Conservation (phyloP, 1,140 invertebrate species). For the Ladona fulva region DNA sequence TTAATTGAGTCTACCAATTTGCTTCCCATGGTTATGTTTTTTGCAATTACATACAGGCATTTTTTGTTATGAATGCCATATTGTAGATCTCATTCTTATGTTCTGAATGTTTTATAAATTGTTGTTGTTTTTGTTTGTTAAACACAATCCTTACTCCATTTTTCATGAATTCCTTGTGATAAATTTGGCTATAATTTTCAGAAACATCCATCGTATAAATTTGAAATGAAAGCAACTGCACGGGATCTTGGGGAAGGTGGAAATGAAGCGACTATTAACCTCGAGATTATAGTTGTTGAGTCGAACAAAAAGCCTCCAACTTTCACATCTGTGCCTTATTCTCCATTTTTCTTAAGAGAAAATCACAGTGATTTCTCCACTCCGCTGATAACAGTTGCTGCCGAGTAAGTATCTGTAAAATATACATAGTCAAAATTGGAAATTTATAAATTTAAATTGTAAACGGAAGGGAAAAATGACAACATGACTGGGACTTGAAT, state of each 20-base stretch:
- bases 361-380: slow-evolving; percentile 57
- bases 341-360: slow-evolving; percentile 58
- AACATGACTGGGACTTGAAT: too few relatives aligned
- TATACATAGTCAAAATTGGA: too few relatives aligned
- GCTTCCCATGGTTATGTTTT: too few relatives aligned
- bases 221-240: slow-evolving; percentile 62
- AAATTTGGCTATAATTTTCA: slow-evolving; percentile 34
- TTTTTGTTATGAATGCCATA: too few relatives aligned
- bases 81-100: too few relatives aligned
- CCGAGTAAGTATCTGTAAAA: slow-evolving; percentile 45
- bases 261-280: slow-evolving; percentile 54
- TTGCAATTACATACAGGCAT: too few relatives aligned
- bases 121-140: too few relatives aligned
- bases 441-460: too few relatives aligned
- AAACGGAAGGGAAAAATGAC: too few relatives aligned
- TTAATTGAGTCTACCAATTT: too few relatives aligned
- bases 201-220: slow-evolving; percentile 56
- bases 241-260: slow-evolving; percentile 59
- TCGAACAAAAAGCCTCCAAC: slow-evolving; percentile 78
- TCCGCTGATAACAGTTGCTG: slow-evolving; percentile 57
- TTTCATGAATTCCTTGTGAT: slow-evolving; percentile 9
- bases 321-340: slow-evolving; percentile 44
- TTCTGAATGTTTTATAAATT: too few relatives aligned
- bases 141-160: too few relatives aligned
- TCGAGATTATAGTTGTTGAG: slow-evolving; percentile 75